Conservation (phyloP, 1,140 invertebrate genomes). For the Heliothis virescens region DNA sequence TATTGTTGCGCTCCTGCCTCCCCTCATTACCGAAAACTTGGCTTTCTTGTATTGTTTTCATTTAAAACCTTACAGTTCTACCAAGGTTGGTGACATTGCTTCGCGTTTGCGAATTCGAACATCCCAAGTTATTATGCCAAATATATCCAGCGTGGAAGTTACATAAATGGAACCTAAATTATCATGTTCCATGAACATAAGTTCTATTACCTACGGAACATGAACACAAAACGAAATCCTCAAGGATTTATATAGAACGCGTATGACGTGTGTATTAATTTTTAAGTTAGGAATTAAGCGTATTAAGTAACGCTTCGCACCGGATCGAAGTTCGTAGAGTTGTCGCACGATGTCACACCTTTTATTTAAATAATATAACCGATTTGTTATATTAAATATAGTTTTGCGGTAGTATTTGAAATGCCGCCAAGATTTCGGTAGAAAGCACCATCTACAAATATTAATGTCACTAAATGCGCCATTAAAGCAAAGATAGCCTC, state of each 20-base stretch:
- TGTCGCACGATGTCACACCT: conserved; percentile 57
- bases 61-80: conserved; percentile 13
- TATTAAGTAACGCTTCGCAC: conserved; percentile 6
- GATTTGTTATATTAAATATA: conserved; percentile 76
- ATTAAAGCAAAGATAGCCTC: conserved; percentile 76
- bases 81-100: conserved; percentile 29
- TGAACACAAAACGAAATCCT: conserved; percentile 12
- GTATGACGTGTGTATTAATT: conserved; percentile 25
- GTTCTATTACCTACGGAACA: conserved; percentile 6
- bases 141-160: conserved; percentile 49
- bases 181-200: conserved; percentile 44
- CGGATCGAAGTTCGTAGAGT: background rate
- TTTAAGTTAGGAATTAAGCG: conserved; percentile 27
- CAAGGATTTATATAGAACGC: background rate
- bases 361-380: conserved; percentile 63
- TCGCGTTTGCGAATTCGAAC: conserved; percentile 45
- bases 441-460: conserved; percentile 70
- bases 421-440: conserved; percentile 74
- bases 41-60: conserved; percentile 17
- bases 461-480: conserved; percentile 76
- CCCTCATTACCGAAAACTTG: conserved; percentile 25
- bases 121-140: conserved; percentile 25
- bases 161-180: conserved; percentile 57
- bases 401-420: conserved; percentile 75
- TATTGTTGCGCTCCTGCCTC: conserved; percentile 45